Evolutionary conservation across 2,888 invertebrate genomes (phyloP), one percentile per base, ranked within the genome.

Genomic region (Epiblema foenella): DNA sequence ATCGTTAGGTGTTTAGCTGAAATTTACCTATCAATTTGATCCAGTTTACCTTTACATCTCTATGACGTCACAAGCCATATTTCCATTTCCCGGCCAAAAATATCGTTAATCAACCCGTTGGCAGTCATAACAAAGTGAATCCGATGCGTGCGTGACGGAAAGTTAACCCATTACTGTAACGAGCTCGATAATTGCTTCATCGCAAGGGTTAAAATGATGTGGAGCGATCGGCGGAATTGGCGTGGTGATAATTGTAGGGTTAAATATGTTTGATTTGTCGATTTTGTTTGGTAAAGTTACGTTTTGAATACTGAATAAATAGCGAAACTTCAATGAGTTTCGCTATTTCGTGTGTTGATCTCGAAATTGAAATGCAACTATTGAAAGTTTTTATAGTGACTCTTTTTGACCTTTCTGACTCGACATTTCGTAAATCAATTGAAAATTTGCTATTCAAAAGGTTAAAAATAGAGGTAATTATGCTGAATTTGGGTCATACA

Each of bases 191-290:
- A 71, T 71, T 71, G 71, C 71, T 70, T 65, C 71, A 71, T 67
- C 60, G 71, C 56, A 71, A 71, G 71, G 71, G 71, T 71, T 71
- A 71, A 70, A 69, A 56, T 62, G n/a, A 57, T 51, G 69, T 49
- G 56, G 63, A 68, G 17, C 29, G 46, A 68, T 68, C 52, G 59
- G 60, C 17, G 67, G 62, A 46, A 65, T 60, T 70, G 65, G 58
- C 24, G 60, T 73, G 75, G 69, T 51, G 68, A 64, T 74, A 74
- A 76, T 72, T 75, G 70, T 64, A 46, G 60, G 62, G 58, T 70
- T 73, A 73, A 68, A 60, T 39, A 59, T 42, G 68, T 73, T 74
- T 73, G 74, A 75, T 74, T 74, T 76, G 74, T 49, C 39, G 59
- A 59, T 68, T 52, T 52, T 69, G 46, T 64, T 37, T 33, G 46